Base-by-base conservation (phyloP, 2,797 vertebrate genomes). In the Leuciscus waleckii region DNA sequence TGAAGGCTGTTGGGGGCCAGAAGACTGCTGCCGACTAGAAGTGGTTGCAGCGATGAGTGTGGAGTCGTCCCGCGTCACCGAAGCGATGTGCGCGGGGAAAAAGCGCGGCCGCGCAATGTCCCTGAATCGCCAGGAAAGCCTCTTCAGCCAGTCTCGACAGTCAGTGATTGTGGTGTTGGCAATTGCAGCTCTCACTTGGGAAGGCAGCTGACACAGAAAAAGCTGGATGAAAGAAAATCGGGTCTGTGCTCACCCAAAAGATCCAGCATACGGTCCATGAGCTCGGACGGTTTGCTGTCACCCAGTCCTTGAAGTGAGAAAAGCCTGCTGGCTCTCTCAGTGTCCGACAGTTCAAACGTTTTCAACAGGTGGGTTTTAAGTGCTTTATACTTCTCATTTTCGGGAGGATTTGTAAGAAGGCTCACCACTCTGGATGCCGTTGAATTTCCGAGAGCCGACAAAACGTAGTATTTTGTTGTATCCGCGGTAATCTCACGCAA, bases 141-240 rank as follows among this genome's bases (percentile, higher is more conserved):
- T 78, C 65, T 10, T 67, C 61, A 35, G 86, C 54, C 26, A 84
- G 69, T 23, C 1, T 16, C 3, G 32, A 29, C 32, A 39, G 11
- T 86, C 81, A 16, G 29, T 73, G n/a, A 70, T 79, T 23, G 32
- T 74, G n/a, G 68, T 79, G 81, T 86, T 88, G 16, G 69, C 84
- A 10, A 88, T 2, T 23, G 87, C 84, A 21, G 75, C 49, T 23
- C 46, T 16, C 0, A 84, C 61, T 3, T 81, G 73, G 2, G 58
- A 21, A 70, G 76, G 87, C 39, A 86, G 61, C 70, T 88, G 81
- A n/a, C 19, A 63, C 68, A 88, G 46, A 16, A 86, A 86, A 32
- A 88, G 82, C 2, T 87, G 32, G 23, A 23, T 16, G 37, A 87
- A 87, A 79, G 75, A 35, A 84, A 87, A 43, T 54, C 32, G 0